Percentiles rank a stretch among this genome's conserved stretches.
phyloP scores from a whole-genome alignment of 2,797 vertebrate species.

The Coilia nasus region DNA sequence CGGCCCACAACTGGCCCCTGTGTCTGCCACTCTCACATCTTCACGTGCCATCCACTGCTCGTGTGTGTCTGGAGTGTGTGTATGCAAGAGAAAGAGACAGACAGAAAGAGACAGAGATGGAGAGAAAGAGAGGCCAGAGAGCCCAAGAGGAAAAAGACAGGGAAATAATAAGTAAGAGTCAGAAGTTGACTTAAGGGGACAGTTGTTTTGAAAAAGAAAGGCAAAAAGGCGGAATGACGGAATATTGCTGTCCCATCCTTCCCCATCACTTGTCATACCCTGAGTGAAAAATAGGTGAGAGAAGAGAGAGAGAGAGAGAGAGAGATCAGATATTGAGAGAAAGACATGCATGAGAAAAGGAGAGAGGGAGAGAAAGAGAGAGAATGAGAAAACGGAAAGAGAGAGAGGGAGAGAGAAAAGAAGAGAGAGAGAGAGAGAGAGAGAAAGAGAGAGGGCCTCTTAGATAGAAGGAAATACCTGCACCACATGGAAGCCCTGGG shows the following conservation, averaged over 20 bases:
- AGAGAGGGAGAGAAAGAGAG: background rate
- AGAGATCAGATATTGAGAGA: background rate
- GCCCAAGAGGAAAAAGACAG: background rate
- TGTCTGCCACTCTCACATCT: constrained; percentile 18
- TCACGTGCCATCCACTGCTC: background rate
- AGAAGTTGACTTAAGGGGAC: too few relatives aligned
- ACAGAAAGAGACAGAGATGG: background rate
- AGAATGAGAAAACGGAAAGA: background rate
- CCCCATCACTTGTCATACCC: background rate
- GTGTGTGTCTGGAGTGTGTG: background rate
- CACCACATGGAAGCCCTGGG: constrained; percentile 5
- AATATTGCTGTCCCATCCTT: background rate
- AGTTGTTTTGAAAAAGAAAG: background rate
- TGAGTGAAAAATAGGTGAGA: background rate
- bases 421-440: background rate
- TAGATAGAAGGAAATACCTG: constrained; percentile 28
- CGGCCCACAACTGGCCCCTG: constrained; percentile 18
- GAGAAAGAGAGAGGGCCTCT: constrained; percentile 1
- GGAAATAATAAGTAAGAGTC: background rate
- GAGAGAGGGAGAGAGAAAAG: background rate
- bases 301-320: background rate
- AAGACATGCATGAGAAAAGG: background rate
- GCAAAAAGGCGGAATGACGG: background rate
- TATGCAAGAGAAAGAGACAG: background rate
- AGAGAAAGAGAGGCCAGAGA: background rate